Base-by-base conservation (phyloP, 2,888 invertebrate genomes). In the Danaus chrysippus region DNA sequence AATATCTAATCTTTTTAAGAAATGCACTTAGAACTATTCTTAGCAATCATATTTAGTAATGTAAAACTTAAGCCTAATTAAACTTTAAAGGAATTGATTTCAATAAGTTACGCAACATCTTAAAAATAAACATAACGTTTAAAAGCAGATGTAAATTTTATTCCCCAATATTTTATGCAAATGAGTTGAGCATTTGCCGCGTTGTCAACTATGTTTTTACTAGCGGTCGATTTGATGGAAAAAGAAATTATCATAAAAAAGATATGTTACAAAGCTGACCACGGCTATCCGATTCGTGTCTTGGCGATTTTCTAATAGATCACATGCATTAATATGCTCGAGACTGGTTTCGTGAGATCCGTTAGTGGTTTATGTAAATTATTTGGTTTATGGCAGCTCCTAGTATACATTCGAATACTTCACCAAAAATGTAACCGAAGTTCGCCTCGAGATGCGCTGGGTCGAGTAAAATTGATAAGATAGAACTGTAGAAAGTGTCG, bases 331-430 rank as follows among this genome's bases (percentile, higher is more conserved):
- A 86, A 85, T 83, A 84, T 83, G 79, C 82, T 75, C 68, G 72
- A 73, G 84, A 91, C 91, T 80, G 84, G 90, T 91, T 89, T 79
- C 74, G 81, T 81, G 85, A 89, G 89, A 88, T 87, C 90, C 90
- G 90, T 90, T 91, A 90, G 85, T 83, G 83, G 88, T 82, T 86
- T 89, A 90, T 90, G 89, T 88, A 83, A 90, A 90, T 90, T 77
- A 82, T 83, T 84, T 79, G 73, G 83, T 88, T 88, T 86, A 86
- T 86, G 80, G 83, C 78, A 70, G 83, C 88, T 87, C 77, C 85
- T 81, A 88, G 86, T 84, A 87, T 82, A 84, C 83, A 87, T 86
- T 84, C 80, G 81, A 83, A 80, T 78, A 77, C 71, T 79, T 78
- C 70, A 76, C 75, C 77, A 72, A 81, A 82, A 82, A 77, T 49